Evolutionary conservation across 2,797 vertebrate genomes (phyloP).

Genomic region (Myripristis murdjan): DNA sequence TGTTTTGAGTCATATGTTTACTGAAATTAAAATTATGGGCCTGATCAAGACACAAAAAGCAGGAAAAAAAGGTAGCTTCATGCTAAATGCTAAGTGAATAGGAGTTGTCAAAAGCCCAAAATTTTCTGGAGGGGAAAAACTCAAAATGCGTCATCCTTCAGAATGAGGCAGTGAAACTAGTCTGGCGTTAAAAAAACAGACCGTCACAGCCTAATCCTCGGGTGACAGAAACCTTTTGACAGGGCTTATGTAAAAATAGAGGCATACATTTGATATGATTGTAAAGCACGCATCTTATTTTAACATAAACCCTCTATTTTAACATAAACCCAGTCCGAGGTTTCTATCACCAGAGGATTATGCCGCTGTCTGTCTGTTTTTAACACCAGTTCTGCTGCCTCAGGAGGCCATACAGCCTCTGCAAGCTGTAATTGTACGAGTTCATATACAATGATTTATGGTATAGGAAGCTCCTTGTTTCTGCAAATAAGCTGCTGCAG

Average conservation of each 20-base stretch:
- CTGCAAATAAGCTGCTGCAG: conserved; percentile 36
- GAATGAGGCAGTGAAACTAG: too few relatives aligned
- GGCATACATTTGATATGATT: conserved; percentile 24
- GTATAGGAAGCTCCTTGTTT: conserved; percentile 48
- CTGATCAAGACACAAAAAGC: conserved; percentile 13
- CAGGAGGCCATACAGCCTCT: conserved; percentile 22
- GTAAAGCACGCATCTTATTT: conserved; percentile 29
- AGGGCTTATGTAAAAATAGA: conserved; percentile 50
- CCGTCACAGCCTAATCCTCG: conserved; percentile 22
- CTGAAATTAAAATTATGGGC: not conserved
- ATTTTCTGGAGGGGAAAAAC: too few relatives aligned
- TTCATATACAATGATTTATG: conserved; percentile 51
- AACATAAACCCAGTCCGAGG: conserved; percentile 29
- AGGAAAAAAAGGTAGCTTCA: not conserved
- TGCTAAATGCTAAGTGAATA: too few relatives aligned
- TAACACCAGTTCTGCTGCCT: conserved; percentile 34
- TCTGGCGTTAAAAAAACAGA: conserved; percentile 56
- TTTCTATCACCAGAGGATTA: conserved; percentile 38
- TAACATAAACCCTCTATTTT: conserved; percentile 47
- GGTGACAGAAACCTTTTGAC: conserved; percentile 29
- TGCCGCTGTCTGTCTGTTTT: conserved; percentile 14
- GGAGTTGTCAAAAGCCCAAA: too few relatives aligned
- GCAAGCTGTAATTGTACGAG: conserved; percentile 52
- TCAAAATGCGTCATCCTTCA: too few relatives aligned
- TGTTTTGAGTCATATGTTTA: too few relatives aligned